Base-by-base conservation (phyloP, 2,888 invertebrate genomes). In the Artemia sp. region DNA sequence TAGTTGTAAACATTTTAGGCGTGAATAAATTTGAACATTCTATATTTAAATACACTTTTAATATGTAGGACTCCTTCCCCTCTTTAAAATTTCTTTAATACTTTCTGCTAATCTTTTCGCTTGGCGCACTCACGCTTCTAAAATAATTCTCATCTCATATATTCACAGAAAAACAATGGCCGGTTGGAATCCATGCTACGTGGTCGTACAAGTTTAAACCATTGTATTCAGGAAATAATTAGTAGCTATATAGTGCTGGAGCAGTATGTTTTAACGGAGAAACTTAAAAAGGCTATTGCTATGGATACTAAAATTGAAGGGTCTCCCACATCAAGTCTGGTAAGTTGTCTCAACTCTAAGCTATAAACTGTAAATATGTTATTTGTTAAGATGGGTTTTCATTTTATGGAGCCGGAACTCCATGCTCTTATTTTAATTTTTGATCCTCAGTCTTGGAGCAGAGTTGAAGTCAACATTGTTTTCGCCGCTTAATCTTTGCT, bases 251-350 rank as follows among this genome's bases (percentile, higher is more conserved):
- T 97, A 69, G 83, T 88, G 24, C 82, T 97, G 74, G 98, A 98
- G 78, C 88, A 92, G 76, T 96, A 89, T 79, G 97, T 93, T 78
- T 86, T 97, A 84, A 89, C 91, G 74, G 94, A 96, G 79, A 95
- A 92, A 76, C 89, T 96, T 0, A 84, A 86, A 67, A 97, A 96
- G 80, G 97, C 95, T 1, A 83, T 92, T 69, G 84, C 85, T 71
- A 82, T 92, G 82, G 91, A 92, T 75, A 80, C 83, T 0, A 81
- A 86, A 51, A 88, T 89, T 74, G 79, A 83, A n/a, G 86, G 86
- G 7, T 84, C 86, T 73, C 69, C 79, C 52, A 87, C 87, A 1
- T 93, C 94, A 4, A 94, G 92, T 74, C 87, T 98, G 82, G 64
- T 58, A 58, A n/a, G 58, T 53, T 2, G 14, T n/a, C 58, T 38